Conservation (phyloP, 2,888 invertebrate species). For the Elmis aenea region DNA sequence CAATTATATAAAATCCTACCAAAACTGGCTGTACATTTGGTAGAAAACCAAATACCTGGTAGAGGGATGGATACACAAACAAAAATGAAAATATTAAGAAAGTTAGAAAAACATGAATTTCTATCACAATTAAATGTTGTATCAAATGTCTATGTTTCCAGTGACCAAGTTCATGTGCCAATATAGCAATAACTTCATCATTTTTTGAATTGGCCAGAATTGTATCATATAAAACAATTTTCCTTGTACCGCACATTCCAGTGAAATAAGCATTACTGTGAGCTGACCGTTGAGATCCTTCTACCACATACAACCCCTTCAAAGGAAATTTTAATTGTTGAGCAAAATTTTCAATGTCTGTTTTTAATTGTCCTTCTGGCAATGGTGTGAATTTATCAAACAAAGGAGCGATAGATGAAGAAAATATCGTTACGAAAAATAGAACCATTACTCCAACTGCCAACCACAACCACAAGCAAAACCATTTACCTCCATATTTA, state of each 20-base stretch:
- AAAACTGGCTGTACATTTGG: too few relatives aligned
- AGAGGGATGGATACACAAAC: too few relatives aligned
- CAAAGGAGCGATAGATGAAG: neutral
- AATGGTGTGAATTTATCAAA: neutral
- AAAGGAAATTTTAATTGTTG: neutral
- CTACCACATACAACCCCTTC: neutral
- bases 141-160: too few relatives aligned
- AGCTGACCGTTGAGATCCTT: neutral
- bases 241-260: neutral
- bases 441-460: too few relatives aligned
- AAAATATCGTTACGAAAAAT: too few relatives aligned
- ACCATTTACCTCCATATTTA: too few relatives aligned
- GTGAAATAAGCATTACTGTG: slow-evolving; percentile 1
- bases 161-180: too few relatives aligned
- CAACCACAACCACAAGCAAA: neutral
- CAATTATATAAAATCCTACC: too few relatives aligned
- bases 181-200: slow-evolving; percentile 1
- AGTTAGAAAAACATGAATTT: too few relatives aligned
- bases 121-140: too few relatives aligned
- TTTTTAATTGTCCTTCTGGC: slow-evolving; percentile 1
- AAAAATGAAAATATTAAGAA: too few relatives aligned
- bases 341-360: neutral
- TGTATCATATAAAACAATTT: neutral
- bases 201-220: neutral
- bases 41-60: too few relatives aligned